Conservation (phyloP, 2,888 invertebrate species). For the Acleris cristana region DNA sequence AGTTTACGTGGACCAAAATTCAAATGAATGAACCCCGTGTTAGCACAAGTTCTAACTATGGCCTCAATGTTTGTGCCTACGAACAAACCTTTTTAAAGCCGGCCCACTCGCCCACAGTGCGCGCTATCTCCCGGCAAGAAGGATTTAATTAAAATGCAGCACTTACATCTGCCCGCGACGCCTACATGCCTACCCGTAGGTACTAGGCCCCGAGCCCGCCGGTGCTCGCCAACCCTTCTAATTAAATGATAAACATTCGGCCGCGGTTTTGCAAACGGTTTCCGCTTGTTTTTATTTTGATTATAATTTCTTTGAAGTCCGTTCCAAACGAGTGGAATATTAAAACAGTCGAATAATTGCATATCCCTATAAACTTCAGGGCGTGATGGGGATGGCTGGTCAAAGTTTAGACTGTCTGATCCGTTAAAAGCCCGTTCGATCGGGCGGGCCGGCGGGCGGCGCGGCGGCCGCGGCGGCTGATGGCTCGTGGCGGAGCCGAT, state of each 20-base stretch:
- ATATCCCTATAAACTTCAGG: conserved; percentile 42
- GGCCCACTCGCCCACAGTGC: conserved; percentile 46
- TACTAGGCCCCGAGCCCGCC: conserved; percentile 20
- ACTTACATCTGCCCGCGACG: conserved; percentile 51
- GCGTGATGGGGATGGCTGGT: conserved; percentile 41
- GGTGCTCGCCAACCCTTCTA: conserved; percentile 47
- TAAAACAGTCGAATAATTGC: conserved; percentile 46
- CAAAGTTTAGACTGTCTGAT: conserved; percentile 62
- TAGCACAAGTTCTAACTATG: conserved; percentile 48
- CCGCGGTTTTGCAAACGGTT: conserved; percentile 42
- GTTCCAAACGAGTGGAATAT: conserved; percentile 43
- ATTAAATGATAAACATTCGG: conserved; percentile 63
- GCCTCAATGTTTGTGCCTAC: conserved; percentile 55
- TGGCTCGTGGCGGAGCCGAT: conserved; percentile 49
- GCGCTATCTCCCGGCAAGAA: conserved; percentile 55
- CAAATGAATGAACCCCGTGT: no score
- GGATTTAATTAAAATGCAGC: conserved; percentile 71
- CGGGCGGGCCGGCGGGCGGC: conserved; percentile 41
- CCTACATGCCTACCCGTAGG: not conserved
- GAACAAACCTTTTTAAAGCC: conserved; percentile 51
- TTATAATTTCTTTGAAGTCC: conserved; percentile 51
- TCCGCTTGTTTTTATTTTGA: conserved; percentile 47
- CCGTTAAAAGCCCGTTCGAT: conserved; percentile 61
- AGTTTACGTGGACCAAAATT: no score
- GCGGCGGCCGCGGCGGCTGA: conserved; percentile 44